Conservation (phyloP, 2,888 invertebrate species). For the Ochropleura plecta region DNA sequence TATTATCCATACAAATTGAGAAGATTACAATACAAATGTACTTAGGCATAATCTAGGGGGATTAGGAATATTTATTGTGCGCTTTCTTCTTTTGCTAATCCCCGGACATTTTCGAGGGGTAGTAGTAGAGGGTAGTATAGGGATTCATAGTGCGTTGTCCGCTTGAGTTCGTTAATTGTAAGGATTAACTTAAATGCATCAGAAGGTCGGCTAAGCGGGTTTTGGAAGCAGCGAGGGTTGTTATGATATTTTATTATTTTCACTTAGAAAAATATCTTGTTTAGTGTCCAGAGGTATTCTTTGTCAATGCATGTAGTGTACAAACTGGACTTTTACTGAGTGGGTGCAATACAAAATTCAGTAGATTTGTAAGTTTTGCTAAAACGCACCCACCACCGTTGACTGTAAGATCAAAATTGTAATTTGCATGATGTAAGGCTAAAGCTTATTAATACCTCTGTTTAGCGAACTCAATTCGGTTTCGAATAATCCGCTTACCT, state of each 20-base stretch:
- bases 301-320: neutral
- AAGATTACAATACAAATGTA: conserved; percentile 67
- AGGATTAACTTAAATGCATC: conserved; percentile 71
- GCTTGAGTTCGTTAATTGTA: conserved; percentile 69
- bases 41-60: conserved; percentile 70
- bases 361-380: neutral
- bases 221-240: neutral
- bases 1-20: conserved; percentile 61
- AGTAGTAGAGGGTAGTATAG: conserved; percentile 55
- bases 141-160: conserved; percentile 76
- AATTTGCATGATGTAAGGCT: too few species aligned
- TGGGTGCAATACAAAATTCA: neutral
- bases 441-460: neutral
- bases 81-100: conserved; percentile 74
- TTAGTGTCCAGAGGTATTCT: neutral
- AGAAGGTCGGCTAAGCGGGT: conserved; percentile 53
- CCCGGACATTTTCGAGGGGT: conserved; percentile 69
- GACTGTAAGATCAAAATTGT: neutral
- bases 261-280: neutral
- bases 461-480: neutral
- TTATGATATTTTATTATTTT: conserved; percentile 10
- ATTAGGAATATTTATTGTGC: conserved; percentile 80
- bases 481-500: conserved; percentile 5
- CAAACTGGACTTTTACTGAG: neutral
- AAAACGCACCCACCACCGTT: neutral